phyloP scores from a whole-genome alignment of 1,140 invertebrate species.

The Helicorthomorpha holstii region DNA sequence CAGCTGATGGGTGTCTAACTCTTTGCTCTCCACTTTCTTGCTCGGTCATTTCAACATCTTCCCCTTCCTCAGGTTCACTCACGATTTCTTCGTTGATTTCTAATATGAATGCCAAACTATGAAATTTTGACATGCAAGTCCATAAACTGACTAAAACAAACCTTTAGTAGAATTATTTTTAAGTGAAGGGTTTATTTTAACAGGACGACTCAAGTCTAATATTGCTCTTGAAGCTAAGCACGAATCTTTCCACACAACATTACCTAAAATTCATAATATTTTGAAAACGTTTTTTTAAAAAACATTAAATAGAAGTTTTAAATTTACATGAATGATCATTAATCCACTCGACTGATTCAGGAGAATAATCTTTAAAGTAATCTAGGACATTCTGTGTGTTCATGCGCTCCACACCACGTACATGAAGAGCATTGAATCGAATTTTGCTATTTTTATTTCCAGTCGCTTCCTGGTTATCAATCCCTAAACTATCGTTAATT shows the following conservation, averaged over 20 bases:
- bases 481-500: neutral
- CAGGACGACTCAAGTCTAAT: conserved; percentile 1
- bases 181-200: neutral
- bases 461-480: neutral
- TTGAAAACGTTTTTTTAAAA: neutral
- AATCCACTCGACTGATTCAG: conserved; percentile 58
- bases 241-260: conserved; percentile 55
- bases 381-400: conserved; percentile 56
- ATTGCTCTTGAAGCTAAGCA: conserved; percentile 45
- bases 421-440: conserved; percentile 50
- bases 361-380: conserved; percentile 55
- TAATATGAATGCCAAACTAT: conserved; percentile 19
- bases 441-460: neutral
- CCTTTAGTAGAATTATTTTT: too few relatives aligned
- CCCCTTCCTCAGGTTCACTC: conserved; percentile 14
- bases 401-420: conserved; percentile 54
- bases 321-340: conserved; percentile 52
- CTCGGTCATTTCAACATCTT: conserved; percentile 20
- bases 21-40: conserved; percentile 11
- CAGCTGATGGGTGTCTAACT: neutral
- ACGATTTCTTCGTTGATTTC: conserved; percentile 25
- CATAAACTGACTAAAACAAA: too few relatives aligned
- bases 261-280: conserved; percentile 32
- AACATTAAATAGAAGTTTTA: neutral
- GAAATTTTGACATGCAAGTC: conserved; percentile 21